phyloP scores from a whole-genome alignment of 2,797 vertebrate species.

The Yasuhikotakia modesta region DNA sequence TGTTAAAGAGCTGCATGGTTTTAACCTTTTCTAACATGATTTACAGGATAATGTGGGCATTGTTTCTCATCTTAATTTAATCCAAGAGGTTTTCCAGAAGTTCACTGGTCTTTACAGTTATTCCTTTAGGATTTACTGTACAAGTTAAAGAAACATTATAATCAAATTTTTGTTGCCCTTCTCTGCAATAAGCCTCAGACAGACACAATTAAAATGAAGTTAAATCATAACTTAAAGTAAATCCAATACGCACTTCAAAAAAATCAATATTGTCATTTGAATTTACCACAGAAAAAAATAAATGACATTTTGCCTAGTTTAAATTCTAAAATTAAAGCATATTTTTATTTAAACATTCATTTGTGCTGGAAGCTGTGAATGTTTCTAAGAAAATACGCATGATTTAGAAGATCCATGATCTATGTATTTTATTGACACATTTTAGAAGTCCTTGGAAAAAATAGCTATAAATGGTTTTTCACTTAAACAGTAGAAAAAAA shows the following conservation, averaged over 20 bases:
- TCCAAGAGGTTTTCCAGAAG: constrained; percentile 8
- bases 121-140: not conserved
- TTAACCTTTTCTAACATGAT: constrained; percentile 34
- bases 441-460: too few species aligned
- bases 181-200: not conserved
- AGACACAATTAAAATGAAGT: not conserved
- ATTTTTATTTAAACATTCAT: too few species aligned
- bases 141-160: not conserved
- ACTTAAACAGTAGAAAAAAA: not conserved
- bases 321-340: too few species aligned
- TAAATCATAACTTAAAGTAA: not conserved
- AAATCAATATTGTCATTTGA: not conserved
- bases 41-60: constrained; percentile 12
- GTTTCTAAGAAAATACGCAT: too few species aligned
- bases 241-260: not conserved
- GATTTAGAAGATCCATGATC: too few species aligned
- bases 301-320: too few species aligned
- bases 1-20: constrained; percentile 1
- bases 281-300: not conserved
- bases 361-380: too few species aligned
- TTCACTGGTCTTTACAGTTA: not conserved
- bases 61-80: constrained; percentile 15
- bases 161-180: constrained; percentile 1
- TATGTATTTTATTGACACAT: too few species aligned
- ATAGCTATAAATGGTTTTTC: not conserved